Conservation (phyloP, 2,113 vertebrate genomes). For the Heterotilapia buettikoferi region DNA sequence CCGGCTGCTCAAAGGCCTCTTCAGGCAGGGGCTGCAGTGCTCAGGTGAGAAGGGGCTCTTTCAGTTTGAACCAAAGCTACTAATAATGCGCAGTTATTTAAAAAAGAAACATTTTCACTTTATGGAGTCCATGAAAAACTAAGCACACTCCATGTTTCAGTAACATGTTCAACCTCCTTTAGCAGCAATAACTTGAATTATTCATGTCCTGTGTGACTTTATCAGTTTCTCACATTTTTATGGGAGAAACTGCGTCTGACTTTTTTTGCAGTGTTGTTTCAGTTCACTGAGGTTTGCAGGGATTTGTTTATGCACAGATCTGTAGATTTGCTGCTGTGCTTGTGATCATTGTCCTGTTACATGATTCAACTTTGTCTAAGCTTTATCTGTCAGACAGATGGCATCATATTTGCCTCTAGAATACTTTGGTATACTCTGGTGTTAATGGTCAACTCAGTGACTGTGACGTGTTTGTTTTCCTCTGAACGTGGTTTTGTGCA, state of each 20-base stretch:
- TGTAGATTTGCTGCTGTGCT: not conserved
- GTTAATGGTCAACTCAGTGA: fast-evolving
- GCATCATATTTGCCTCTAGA: not conserved
- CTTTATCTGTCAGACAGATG: not conserved
- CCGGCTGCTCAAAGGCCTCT: conserved; percentile 81
- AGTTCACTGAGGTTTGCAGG: not conserved
- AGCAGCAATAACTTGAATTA: not conserved
- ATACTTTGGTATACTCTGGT: not conserved
- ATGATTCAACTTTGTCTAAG: not conserved
- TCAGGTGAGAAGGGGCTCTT: conserved; percentile 63
- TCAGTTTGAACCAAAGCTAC: too few relatives aligned
- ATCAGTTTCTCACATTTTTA: not conserved
- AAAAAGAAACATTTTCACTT: too few relatives aligned
- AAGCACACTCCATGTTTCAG: not conserved
- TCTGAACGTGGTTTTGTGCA: not conserved
- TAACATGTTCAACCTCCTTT: not conserved
- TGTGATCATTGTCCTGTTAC: not conserved
- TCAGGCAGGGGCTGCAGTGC: conserved; percentile 86
- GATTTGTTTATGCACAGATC: not conserved
- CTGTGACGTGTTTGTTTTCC: not conserved
- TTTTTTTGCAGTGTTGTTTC: not conserved
- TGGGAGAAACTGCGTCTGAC: not conserved
- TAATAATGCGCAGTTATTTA: not conserved
- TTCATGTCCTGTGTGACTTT: not conserved
- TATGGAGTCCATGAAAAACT: not conserved